These are phyloP conservation scores for Tricholaema leucomelas DNA, from an alignment of 2,113 vertebrate genomes.

Conservation along the genomic window DNA sequence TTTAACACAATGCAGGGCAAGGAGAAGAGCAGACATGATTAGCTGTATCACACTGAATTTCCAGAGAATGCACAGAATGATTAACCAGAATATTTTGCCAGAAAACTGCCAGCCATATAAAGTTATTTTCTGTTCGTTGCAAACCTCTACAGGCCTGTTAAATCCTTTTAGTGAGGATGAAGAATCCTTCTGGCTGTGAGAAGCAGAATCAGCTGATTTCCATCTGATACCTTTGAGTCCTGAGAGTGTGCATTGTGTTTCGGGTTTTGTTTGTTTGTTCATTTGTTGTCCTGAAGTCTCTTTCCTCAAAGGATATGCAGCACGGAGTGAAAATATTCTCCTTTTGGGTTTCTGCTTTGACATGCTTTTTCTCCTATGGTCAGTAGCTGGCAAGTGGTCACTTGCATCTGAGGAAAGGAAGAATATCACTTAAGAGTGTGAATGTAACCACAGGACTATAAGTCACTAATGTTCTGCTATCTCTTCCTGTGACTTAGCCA, in stretches of 20 bases:
- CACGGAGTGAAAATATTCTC: background rate
- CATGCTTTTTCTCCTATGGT: background rate
- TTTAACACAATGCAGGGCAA: background rate
- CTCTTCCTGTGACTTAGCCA: background rate
- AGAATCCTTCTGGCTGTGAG: background rate
- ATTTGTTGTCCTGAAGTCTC: background rate
- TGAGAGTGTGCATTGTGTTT: background rate
- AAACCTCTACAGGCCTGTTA: background rate
- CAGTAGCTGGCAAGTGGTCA: background rate
- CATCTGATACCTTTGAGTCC: background rate
- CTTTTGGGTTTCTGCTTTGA: background rate
- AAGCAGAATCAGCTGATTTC: background rate
- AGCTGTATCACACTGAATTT: background rate
- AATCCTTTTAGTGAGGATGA: background rate
- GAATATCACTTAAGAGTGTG: background rate
- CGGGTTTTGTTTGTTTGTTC: too few species aligned
- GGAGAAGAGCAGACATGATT: background rate
- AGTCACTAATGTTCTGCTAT: background rate
- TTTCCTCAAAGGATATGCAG: background rate
- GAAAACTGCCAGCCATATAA: background rate
- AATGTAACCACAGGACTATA: background rate
- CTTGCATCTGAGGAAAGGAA: background rate
- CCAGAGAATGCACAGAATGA: background rate
- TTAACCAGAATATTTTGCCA: background rate
- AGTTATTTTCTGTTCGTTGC: background rate